Conservation (phyloP, 2,888 invertebrate species). For the Polyommatus iphigenia region DNA sequence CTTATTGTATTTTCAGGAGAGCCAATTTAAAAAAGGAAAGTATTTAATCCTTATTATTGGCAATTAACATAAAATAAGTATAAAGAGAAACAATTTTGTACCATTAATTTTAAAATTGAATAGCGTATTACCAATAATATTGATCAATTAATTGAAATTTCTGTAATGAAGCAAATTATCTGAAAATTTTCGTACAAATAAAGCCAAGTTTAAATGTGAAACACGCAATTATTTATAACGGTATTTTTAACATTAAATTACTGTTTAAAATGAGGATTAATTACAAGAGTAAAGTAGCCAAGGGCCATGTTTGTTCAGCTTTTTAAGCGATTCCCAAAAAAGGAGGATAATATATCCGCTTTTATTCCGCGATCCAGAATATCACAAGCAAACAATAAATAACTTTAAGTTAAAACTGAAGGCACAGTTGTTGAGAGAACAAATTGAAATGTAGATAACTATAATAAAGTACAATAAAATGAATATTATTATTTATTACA, state of each 20-base stretch:
- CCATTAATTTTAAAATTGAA: not conserved
- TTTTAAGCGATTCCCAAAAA: not conserved
- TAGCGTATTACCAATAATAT: not conserved
- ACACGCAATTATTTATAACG: not conserved
- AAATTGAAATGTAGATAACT: too few relatives aligned
- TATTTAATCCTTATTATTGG: not conserved
- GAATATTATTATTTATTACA: too few relatives aligned
- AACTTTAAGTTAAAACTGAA: too few relatives aligned
- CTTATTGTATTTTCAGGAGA: too few relatives aligned
- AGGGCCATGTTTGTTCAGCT: not conserved
- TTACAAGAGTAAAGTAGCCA: not conserved
- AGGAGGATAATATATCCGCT: too few relatives aligned
- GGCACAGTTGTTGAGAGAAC: too few relatives aligned
- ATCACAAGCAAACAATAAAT: too few relatives aligned
- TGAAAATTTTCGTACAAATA: not conserved
- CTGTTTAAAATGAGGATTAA: not conserved
- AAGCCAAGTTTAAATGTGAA: not conserved
- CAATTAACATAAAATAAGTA: not conserved
- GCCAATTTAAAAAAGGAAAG: too few relatives aligned
- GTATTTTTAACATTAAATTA: not conserved
- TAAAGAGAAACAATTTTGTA: not conserved
- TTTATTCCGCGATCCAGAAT: not conserved
- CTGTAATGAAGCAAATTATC: conserved; percentile 3
- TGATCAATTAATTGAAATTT: not conserved
- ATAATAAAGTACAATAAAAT: too few relatives aligned